Percentiles rank a stretch among this genome's conserved stretches.
Evolutionary conservation across 2,797 vertebrate genomes (phyloP).

Genomic region (Chrysocyon brachyurus): DNA sequence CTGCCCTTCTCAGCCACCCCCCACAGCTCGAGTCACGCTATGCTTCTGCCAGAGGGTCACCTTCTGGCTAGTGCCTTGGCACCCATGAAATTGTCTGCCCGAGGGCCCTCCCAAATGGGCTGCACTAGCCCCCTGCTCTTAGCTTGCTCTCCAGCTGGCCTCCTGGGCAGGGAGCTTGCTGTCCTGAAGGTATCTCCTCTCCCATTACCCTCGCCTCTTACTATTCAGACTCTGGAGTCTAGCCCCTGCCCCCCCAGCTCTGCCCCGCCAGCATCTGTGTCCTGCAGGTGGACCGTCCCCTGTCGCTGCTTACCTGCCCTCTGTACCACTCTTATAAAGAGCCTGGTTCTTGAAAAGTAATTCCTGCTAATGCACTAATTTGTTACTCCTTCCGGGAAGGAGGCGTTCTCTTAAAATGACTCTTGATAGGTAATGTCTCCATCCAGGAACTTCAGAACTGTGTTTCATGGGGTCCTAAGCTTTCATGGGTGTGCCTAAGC

Average conservation of each 20-base stretch:
- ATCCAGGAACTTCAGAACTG: neutral
- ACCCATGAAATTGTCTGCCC: neutral
- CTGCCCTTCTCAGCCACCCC: neutral
- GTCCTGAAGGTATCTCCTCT: neutral
- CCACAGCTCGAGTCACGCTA: slow-evolving; percentile 54
- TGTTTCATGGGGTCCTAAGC: neutral
- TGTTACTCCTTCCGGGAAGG: neutral
- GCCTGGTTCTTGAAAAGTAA: neutral
- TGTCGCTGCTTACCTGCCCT: neutral
- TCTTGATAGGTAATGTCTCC: neutral
- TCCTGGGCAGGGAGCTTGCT: neutral
- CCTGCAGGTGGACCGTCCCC: neutral
- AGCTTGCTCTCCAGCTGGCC: neutral
- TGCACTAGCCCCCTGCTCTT: neutral
- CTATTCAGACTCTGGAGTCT: neutral
- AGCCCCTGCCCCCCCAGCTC: neutral
- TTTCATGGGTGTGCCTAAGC: neutral
- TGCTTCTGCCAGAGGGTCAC: neutral
- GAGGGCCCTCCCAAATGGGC: neutral
- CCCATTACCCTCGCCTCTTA: neutral
- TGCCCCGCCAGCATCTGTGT: rapidly evolving
- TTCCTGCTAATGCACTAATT: too few relatives aligned
- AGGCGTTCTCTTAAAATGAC: neutral
- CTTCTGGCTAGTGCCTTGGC: neutral
- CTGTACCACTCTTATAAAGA: neutral